Evolutionary conservation across 2,797 vertebrate genomes (phyloP).

Genomic region (Dermochelys coriacea): DNA sequence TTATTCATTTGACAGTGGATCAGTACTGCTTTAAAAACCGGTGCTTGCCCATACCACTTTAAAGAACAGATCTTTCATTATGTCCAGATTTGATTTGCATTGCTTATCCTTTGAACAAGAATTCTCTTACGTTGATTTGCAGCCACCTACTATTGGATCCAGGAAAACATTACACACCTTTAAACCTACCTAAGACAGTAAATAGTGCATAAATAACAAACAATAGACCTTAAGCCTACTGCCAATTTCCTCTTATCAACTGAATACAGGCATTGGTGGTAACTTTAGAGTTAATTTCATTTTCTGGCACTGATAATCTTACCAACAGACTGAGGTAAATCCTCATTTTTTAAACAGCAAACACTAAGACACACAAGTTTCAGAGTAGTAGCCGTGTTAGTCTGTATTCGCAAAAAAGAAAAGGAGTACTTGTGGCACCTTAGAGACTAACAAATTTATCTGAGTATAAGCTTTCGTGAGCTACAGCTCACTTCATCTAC

Average conservation of each 20-base stretch:
- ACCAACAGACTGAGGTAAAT: neutral
- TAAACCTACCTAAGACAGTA: neutral
- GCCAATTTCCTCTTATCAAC: neutral
- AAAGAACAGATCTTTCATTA: slow-evolving; percentile 46
- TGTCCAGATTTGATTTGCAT: slow-evolving; percentile 33
- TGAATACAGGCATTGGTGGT: neutral
- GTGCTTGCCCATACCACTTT: neutral
- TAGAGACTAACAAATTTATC: no score
- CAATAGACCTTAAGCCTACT: neutral
- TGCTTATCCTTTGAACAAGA: neutral
- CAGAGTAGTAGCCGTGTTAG: no score
- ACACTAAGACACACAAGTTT: neutral
- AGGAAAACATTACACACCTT: slow-evolving; percentile 10
- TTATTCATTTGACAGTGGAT: neutral
- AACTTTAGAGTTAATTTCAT: neutral
- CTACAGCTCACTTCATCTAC: no score
- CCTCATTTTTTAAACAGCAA: neutral
- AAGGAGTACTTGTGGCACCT: no score
- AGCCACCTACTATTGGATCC: slow-evolving; percentile 28
- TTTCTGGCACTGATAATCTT: neutral
- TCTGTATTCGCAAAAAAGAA: no score
- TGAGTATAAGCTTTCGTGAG: no score
- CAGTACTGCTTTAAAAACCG: neutral
- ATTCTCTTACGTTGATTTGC: neutral
- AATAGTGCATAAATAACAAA: neutral